Base-by-base conservation (phyloP, 2,888 invertebrate species). In the Itoplectis maculator region DNA sequence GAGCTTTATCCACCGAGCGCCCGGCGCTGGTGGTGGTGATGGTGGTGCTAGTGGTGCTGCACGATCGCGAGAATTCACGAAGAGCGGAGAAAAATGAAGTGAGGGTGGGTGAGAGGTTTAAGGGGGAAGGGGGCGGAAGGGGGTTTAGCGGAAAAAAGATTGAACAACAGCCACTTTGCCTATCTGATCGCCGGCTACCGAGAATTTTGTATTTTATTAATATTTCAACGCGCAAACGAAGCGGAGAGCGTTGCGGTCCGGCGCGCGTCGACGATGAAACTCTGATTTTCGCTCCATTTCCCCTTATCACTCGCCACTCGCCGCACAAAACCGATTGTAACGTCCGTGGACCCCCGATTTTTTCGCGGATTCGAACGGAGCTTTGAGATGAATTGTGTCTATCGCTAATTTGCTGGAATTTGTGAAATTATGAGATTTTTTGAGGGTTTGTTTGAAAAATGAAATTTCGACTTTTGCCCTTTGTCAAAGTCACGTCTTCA, bases 61-160 rank as follows among this genome's bases (percentile, higher is more conserved):
- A 59, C 72, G 72, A 72, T 29, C 70, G 56, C 42, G 23, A 13
- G 35, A 59, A 72, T 72, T 72, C 59, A 59, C 59, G 35, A 29
- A 35, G 40, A 54, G 20, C 0, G 9, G 29, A 29, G n/a, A 59
- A 0, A 29, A 1, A 18, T 42, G 54, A 42, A 8, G n/a, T n/a
- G n/a, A n/a, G n/a, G n/a, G n/a, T n/a, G n/a, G n/a, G n/a, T n/a
- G n/a, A n/a, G n/a, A n/a, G n/a, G n/a, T n/a, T n/a, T n/a, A n/a
- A 54, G n/a, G 37, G 13, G 35, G 7, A 3, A 13, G 11, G 54
- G 15, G 29, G 40, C 5, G 18, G 42, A 42, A 23, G 23, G 11
- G 15, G 15, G 2, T 2, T 2, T 8, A 49, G 15, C 8, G 15
- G 7, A 40, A 63, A 63, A 63, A 56, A 56, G 7, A 72, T 59